These are phyloP conservation scores for Sebastolobus alascanus DNA, from an alignment of 2,797 vertebrate genomes.

Conservation along the genomic window DNA sequence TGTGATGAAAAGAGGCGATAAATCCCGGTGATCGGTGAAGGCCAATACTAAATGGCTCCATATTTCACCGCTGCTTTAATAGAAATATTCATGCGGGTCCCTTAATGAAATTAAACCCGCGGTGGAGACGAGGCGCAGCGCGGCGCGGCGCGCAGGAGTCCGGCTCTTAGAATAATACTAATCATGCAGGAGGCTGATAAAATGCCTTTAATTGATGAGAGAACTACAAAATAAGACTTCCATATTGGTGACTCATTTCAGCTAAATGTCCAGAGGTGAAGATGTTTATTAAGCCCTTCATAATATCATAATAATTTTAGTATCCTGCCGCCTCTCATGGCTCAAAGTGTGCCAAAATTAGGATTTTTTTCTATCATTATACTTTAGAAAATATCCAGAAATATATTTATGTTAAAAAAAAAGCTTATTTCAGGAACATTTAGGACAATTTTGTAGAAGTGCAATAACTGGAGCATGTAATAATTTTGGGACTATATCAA, in stretches of 20 bases:
- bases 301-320: conserved; percentile 18
- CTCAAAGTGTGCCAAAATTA: background rate
- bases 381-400: background rate
- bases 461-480: background rate
- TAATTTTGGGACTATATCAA: background rate
- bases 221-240: conserved; percentile 33
- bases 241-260: conserved; percentile 7
- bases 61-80: conserved; percentile 99
- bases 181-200: conserved; percentile 36
- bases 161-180: conserved; percentile 42
- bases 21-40: conserved; percentile 98
- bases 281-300: conserved; percentile 39
- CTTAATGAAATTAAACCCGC: conserved; percentile 99
- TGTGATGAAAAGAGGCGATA: conserved; percentile 98
- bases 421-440: background rate
- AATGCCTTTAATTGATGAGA: conserved; percentile 38
- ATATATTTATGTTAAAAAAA: background rate
- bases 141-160: conserved; percentile 39
- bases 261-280: conserved; percentile 20
- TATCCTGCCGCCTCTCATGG: background rate
- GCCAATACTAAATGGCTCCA: conserved; percentile 99
- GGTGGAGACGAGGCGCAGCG: conserved; percentile 73
- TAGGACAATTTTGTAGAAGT: background rate
- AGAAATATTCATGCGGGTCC: conserved; percentile 97
- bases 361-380: background rate